Evolutionary conservation across 2,113 vertebrate species (phyloP).

Genomic region (Mobula hypostoma): DNA sequence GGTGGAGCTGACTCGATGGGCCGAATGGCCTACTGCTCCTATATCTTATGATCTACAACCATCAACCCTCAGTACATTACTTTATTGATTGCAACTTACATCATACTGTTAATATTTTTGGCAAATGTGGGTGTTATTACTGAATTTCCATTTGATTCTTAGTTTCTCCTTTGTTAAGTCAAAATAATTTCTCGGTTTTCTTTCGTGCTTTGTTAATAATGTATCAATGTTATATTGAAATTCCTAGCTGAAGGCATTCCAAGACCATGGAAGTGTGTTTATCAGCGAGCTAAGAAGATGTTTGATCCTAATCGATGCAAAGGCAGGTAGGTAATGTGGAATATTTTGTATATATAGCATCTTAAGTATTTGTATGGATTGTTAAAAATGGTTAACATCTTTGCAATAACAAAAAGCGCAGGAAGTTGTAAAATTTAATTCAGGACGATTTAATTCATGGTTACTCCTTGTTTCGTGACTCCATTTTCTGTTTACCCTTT

Average conservation of each 20-base stretch:
- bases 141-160: background rate
- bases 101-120: background rate
- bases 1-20: too few species aligned
- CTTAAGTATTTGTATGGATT: background rate
- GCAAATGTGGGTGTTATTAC: background rate
- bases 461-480: background rate
- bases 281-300: slow-evolving; percentile 59
- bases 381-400: background rate
- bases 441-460: background rate
- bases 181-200: background rate
- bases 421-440: background rate
- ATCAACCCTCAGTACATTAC: background rate
- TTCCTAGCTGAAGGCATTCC: slow-evolving; percentile 55
- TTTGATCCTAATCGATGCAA: slow-evolving; percentile 59
- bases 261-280: slow-evolving; percentile 55
- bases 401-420: background rate
- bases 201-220: background rate
- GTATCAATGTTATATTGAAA: slow-evolving; percentile 29
- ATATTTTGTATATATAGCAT: background rate
- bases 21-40: too few species aligned
- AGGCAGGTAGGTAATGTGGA: slow-evolving; percentile 55
- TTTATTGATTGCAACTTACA: background rate
- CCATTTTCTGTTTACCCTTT: background rate
- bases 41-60: too few species aligned
- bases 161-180: background rate